A percentile compares a stretch with the other conserved stretches of the same genome.
phyloP scores from a whole-genome alignment of 1,140 invertebrate genomes.

The Leptinotarsa defecta region DNA sequence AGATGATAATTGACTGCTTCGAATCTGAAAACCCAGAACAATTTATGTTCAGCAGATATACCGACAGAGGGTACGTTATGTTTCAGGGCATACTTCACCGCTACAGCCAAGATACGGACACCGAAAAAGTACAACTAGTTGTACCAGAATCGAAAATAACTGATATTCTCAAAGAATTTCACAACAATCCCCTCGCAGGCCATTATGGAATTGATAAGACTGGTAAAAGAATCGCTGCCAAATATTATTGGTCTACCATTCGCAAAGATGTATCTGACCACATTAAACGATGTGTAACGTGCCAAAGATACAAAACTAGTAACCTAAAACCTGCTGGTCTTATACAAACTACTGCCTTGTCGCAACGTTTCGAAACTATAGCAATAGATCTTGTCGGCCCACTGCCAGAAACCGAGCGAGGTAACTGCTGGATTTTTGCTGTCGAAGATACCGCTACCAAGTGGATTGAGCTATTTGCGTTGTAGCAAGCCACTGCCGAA shows the following conservation, averaged over 20 bases:
- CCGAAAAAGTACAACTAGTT: conserved; percentile 40
- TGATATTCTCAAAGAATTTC: conserved; percentile 38
- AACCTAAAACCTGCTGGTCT: conserved; percentile 47
- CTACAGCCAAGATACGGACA: conserved; percentile 30
- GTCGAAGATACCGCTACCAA: conserved; percentile 39
- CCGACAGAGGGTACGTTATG: conserved; percentile 41
- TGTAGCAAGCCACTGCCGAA: conserved; percentile 37
- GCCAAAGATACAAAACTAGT: conserved; percentile 25
- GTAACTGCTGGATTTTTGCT: conserved; percentile 34
- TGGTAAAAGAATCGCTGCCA: conserved; percentile 35
- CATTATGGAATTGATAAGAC: conserved; percentile 46
- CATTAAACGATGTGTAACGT: conserved; percentile 33
- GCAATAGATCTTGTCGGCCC: conserved; percentile 48
- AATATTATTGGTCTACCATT: conserved; percentile 45
- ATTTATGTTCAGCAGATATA: conserved; percentile 24
- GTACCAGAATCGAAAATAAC: conserved; percentile 27
- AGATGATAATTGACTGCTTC: neutral
- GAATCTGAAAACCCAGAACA: neutral
- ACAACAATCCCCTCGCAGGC: conserved; percentile 45
- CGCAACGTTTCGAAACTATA: conserved; percentile 47
- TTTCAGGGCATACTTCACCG: conserved; percentile 43
- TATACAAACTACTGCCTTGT: conserved; percentile 41
- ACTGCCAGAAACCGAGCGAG: conserved; percentile 22
- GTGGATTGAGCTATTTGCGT: conserved; percentile 43
- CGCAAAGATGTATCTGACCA: conserved; percentile 29